These are phyloP conservation scores for Gila orcuttii DNA, from an alignment of 2,113 vertebrate species.

Conservation along the genomic window DNA sequence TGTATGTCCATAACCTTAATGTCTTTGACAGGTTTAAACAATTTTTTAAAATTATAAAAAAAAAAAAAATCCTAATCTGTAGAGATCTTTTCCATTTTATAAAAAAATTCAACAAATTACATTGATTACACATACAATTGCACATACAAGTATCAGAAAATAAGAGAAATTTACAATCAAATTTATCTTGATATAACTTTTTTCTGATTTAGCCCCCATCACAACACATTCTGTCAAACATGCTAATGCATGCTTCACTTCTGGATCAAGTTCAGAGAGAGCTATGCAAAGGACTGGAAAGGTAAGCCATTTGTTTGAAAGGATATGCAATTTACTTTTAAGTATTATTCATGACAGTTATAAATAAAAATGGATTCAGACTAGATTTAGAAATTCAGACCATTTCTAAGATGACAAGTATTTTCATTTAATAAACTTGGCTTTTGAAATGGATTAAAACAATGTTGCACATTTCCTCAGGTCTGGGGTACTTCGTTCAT, in stretches of 20 bases:
- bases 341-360: background rate
- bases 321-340: background rate
- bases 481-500: too few relatives aligned
- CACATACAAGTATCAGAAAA: background rate
- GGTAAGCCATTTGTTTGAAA: conserved; percentile 73
- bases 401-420: too few relatives aligned
- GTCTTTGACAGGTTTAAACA: too few relatives aligned
- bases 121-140: background rate
- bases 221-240: conserved; percentile 33
- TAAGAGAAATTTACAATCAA: background rate
- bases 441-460: background rate
- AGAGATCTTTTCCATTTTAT: too few relatives aligned
- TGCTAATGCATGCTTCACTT: conserved; percentile 46
- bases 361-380: background rate
- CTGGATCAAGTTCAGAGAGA: conserved; percentile 70
- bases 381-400: too few relatives aligned
- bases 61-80: too few relatives aligned
- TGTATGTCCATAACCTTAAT: too few relatives aligned
- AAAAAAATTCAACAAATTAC: background rate
- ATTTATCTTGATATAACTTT: background rate
- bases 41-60: too few relatives aligned
- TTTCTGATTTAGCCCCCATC: background rate
- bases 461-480: too few relatives aligned
- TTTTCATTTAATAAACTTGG: background rate
- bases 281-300: conserved; percentile 89